Evolutionary conservation across 2,113 vertebrate species (phyloP).

Genomic region (Atrichornis clamosus): DNA sequence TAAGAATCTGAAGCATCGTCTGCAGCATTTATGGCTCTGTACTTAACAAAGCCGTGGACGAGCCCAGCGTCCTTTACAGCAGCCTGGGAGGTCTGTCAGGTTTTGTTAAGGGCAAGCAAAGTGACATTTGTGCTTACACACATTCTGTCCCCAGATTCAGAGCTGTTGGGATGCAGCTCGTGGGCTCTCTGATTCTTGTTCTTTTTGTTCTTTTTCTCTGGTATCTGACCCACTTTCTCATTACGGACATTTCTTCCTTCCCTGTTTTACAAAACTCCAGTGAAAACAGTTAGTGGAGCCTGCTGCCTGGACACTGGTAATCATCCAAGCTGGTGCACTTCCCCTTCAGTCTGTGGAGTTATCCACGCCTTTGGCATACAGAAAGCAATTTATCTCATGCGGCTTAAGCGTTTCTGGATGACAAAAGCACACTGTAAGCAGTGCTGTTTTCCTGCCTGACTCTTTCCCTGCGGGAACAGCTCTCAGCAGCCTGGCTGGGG

Average conservation of each 20-base stretch:
- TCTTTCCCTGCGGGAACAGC: not conserved
- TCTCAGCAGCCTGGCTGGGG: not conserved
- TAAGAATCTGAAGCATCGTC: not conserved
- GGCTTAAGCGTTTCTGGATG: conserved; percentile 20
- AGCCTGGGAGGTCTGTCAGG: not conserved
- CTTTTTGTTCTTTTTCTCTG: not conserved
- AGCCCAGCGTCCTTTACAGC: not conserved
- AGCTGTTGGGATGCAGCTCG: not conserved
- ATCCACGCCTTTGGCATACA: not conserved
- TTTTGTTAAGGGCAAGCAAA: not conserved
- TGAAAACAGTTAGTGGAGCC: not conserved
- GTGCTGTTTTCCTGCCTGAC: not conserved
- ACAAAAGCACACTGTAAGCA: not conserved
- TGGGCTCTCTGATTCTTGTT: not conserved
- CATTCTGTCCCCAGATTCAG: not conserved
- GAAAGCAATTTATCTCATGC: not conserved
- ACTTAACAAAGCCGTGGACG: not conserved
- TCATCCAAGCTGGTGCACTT: not conserved
- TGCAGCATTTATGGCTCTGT: not conserved
- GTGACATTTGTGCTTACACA: not conserved
- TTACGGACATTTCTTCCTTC: not conserved
- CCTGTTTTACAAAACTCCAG: not conserved
- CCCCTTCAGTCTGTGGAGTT: not conserved
- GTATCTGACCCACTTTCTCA: not conserved
- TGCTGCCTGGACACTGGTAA: not conserved